Evolutionary conservation across 2,113 vertebrate species (phyloP).

Genomic region (Todiramphus chloris): DNA sequence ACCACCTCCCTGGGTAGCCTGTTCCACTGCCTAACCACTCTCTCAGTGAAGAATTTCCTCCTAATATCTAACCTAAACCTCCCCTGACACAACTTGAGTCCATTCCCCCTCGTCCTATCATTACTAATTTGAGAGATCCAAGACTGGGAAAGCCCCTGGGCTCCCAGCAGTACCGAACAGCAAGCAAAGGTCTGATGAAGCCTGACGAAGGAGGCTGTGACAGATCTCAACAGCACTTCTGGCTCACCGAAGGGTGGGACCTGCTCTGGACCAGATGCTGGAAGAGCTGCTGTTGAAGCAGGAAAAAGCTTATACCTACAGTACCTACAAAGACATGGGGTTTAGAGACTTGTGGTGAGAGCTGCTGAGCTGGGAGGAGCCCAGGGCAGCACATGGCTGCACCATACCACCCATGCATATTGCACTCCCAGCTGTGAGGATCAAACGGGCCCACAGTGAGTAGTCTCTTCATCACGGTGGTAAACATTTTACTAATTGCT

Average conservation of each 20-base stretch:
- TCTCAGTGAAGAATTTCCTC: too few relatives aligned
- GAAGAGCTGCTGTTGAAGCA: neutral
- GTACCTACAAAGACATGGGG: rapidly evolving
- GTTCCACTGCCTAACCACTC: too few relatives aligned
- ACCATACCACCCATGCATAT: rapidly evolving
- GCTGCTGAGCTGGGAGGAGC: neutral
- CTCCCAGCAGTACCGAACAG: neutral
- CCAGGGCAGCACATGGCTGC: too few relatives aligned
- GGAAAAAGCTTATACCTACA: neutral
- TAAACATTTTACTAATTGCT: neutral
- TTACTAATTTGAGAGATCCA: neutral
- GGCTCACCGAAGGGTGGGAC: neutral
- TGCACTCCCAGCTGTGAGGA: neutral
- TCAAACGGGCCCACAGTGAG: neutral
- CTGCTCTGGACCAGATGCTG: neutral
- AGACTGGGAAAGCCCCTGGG: neutral
- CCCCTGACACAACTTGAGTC: too few relatives aligned
- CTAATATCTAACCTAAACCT: too few relatives aligned
- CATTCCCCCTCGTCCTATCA: too few relatives aligned
- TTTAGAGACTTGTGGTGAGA: neutral
- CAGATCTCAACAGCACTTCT: neutral
- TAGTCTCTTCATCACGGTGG: rapidly evolving
- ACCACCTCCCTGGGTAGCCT: too few relatives aligned
- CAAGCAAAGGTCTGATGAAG: neutral
- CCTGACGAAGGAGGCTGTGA: neutral